phyloP scores from a whole-genome alignment of 2,888 invertebrate genomes.

The Chrysomela aeneicollis region DNA sequence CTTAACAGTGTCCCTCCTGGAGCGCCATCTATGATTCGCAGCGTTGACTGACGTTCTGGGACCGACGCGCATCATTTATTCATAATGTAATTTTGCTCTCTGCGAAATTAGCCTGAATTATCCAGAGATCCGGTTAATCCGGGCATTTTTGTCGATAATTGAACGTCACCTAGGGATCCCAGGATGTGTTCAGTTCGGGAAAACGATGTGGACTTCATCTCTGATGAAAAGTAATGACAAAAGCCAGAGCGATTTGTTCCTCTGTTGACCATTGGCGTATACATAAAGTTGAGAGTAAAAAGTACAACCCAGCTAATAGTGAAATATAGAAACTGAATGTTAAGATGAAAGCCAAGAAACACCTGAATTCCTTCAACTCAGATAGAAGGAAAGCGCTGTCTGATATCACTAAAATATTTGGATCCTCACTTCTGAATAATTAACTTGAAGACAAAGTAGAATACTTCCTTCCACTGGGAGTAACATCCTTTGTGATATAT shows the following conservation, averaged over 20 bases:
- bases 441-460: no score
- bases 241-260: slow-evolving; percentile 19
- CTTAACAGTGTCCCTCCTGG: not conserved
- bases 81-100: slow-evolving; percentile 56
- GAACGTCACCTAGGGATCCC: slow-evolving; percentile 29
- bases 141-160: slow-evolving; percentile 38
- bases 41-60: slow-evolving; percentile 48
- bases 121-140: slow-evolving; percentile 53
- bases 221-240: slow-evolving; percentile 25
- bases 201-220: slow-evolving; percentile 15
- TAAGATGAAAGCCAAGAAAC: no score
- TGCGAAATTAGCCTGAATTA: slow-evolving; percentile 58
- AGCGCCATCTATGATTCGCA: slow-evolving; percentile 28
- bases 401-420: no score
- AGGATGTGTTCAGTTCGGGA: slow-evolving; percentile 14
- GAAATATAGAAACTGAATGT: no score
- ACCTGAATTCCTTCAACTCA: no score
- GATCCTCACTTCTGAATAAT: no score
- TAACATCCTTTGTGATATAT: no score
- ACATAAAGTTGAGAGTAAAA: no score
- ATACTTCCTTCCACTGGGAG: no score
- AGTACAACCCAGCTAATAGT: no score
- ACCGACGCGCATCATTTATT: slow-evolving; percentile 54
- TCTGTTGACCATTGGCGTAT: not conserved
- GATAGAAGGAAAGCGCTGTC: no score